These are phyloP conservation scores for Pelodytes ibericus DNA, from an alignment of 2,797 vertebrate species.

Conservation along the genomic window DNA sequence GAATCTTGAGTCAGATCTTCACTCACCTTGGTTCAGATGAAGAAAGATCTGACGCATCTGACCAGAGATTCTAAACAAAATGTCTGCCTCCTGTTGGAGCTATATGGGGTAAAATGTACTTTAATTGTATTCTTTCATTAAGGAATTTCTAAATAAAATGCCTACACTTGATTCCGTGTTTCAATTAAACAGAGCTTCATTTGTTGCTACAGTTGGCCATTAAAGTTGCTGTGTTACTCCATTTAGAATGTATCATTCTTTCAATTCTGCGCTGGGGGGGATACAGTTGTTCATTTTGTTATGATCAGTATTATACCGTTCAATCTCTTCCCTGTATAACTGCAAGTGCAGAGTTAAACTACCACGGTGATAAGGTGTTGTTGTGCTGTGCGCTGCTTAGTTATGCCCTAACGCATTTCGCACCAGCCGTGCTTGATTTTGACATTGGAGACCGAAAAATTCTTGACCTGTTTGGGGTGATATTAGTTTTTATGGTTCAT, in stretches of 20 bases:
- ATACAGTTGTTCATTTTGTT: not conserved
- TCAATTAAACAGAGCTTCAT: too few relatives aligned
- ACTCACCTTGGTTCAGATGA: too few relatives aligned
- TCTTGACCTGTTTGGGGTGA: constrained; percentile 1
- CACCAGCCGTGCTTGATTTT: not conserved
- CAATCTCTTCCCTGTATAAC: not conserved
- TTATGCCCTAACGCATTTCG: not conserved
- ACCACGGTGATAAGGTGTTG: not conserved
- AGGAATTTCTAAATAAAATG: too few relatives aligned
- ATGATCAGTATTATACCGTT: not conserved
- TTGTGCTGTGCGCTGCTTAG: not conserved
- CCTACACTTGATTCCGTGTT: too few relatives aligned
- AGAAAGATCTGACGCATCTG: too few relatives aligned
- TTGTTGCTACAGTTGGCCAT: too few relatives aligned
- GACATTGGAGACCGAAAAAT: constrained; percentile 33
- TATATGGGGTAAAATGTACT: too few relatives aligned
- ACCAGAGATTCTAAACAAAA: too few relatives aligned
- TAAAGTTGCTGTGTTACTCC: not conserved
- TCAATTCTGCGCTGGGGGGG: not conserved
- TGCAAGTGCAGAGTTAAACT: not conserved
- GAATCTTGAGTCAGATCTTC: too few relatives aligned
- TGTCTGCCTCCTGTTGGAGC: too few relatives aligned
- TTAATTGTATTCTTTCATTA: too few relatives aligned
- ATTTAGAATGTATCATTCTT: not conserved
- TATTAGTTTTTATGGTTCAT: constrained; percentile 48